Conservation (phyloP, 2,797 vertebrate species). For the Microcaecilia unicolor region DNA sequence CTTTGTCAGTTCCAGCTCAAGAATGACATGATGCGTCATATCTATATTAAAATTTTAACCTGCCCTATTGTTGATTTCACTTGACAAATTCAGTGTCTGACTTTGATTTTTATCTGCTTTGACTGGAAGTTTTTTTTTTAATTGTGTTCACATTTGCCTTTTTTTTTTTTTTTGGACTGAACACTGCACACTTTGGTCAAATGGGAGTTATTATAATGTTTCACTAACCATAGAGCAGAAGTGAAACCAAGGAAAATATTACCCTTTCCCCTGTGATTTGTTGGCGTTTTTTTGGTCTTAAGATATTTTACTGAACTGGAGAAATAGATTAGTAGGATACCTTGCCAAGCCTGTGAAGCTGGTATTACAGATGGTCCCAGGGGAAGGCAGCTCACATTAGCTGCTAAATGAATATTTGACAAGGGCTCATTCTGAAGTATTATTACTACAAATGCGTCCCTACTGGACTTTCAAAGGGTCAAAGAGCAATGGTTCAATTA, state of each 20-base stretch:
- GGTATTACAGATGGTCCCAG: constrained; percentile 73
- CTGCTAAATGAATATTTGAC: constrained; percentile 99
- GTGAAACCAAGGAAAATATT: constrained; percentile 55
- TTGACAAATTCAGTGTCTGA: no score
- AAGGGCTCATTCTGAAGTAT: constrained; percentile 88
- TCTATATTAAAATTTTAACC: no score
- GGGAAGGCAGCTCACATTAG: constrained; percentile 87
- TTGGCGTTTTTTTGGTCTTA: constrained; percentile 65
- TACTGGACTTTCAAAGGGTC: constrained; percentile 82
- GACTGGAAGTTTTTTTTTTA: no score
- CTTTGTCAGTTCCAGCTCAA: no score
- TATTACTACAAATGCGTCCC: constrained; percentile 82
- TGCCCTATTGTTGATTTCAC: no score
- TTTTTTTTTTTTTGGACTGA: constrained; percentile 3
- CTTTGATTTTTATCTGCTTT: no score
- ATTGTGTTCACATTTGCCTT: no score
- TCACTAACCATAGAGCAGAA: constrained; percentile 31
- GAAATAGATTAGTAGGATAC: constrained; percentile 79
- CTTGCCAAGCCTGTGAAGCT: constrained; percentile 70
- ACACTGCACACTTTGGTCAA: background rate
- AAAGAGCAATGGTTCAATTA: constrained; percentile 83
- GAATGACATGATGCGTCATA: no score
- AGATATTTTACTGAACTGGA: constrained; percentile 59
- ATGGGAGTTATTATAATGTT: constrained; percentile 11
- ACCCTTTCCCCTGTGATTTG: constrained; percentile 49